Conservation (phyloP, 1,140 invertebrate genomes). For the Drosophila insularis region DNA sequence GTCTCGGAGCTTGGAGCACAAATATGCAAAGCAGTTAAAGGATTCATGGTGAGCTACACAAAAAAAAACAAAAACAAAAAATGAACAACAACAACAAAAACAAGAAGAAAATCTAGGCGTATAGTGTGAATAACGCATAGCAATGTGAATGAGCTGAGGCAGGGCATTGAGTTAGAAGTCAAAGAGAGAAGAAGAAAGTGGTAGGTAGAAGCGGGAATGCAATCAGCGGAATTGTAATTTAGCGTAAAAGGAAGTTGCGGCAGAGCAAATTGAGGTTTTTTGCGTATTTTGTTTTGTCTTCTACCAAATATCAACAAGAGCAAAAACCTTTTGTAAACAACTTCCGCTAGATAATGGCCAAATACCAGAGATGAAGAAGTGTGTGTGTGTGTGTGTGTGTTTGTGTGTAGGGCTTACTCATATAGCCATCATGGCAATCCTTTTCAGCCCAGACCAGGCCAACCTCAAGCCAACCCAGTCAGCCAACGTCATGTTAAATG, state of each 20-base stretch:
- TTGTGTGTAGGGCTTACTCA: not conserved
- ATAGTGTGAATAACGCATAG: slow-evolving; percentile 79
- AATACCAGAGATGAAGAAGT: slow-evolving; percentile 32
- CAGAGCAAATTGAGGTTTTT: slow-evolving; percentile 64
- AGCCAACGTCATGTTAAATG: slow-evolving; percentile 75
- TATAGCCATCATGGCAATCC: slow-evolving; percentile 24
- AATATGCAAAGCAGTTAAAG: slow-evolving; percentile 78
- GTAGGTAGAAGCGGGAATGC: slow-evolving; percentile 50
- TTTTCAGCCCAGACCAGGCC: slow-evolving; percentile 5
- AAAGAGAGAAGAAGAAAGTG: not conserved
- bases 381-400: not conserved
- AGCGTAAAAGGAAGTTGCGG: slow-evolving; percentile 67
- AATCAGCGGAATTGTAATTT: slow-evolving; percentile 81
- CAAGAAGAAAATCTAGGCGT: slow-evolving; percentile 66
- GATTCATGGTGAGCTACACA: slow-evolving; percentile 66
- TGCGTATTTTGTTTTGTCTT: not conserved
- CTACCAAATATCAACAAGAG: slow-evolving; percentile 25
- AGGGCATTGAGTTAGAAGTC: slow-evolving; percentile 39
- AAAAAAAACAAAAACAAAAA: not conserved
- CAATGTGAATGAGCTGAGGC: slow-evolving; percentile 75
- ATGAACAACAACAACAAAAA: not conserved
- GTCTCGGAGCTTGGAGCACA: slow-evolving; percentile 46
- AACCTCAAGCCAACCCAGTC: not conserved
- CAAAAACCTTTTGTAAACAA: slow-evolving; percentile 61
- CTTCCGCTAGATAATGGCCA: slow-evolving; percentile 71